Percentiles rank a stretch among this genome's conserved stretches.
phyloP scores from a whole-genome alignment of 2,113 vertebrate species.

The Pao palembangensis region DNA sequence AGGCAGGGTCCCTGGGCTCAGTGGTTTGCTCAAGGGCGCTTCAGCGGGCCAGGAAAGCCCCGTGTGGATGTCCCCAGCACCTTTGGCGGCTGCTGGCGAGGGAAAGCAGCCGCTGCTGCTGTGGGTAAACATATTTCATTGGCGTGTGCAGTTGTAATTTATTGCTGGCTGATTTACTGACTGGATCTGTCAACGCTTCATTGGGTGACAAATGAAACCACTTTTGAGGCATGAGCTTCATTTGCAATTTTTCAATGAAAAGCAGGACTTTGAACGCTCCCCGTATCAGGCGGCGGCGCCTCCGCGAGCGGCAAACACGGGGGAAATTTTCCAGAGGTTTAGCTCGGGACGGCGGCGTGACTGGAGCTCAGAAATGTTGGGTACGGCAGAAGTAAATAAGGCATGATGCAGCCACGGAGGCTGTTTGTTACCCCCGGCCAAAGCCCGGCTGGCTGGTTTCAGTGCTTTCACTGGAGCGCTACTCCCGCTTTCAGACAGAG shows the following conservation, averaged over 20 bases:
- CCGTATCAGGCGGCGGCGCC: slow-evolving; percentile 22
- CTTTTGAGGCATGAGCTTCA: slow-evolving; percentile 56
- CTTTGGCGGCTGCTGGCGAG: slow-evolving; percentile 30
- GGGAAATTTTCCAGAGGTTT: slow-evolving; percentile 23
- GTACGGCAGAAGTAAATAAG: neutral
- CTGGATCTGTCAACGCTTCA: slow-evolving; percentile 50
- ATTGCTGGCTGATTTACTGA: slow-evolving; percentile 61
- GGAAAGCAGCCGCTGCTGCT: slow-evolving; percentile 43
- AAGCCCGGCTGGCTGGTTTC: neutral
- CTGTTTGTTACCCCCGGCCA: neutral
- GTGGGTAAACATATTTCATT: slow-evolving; percentile 57
- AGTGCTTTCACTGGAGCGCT: neutral
- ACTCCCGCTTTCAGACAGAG: too few species aligned
- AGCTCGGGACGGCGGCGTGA: neutral
- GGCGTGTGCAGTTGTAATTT: slow-evolving; percentile 66
- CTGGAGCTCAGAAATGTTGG: neutral
- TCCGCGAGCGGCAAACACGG: slow-evolving; percentile 10
- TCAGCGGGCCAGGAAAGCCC: too few species aligned
- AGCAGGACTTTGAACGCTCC: slow-evolving; percentile 42
- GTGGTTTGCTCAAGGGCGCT: too few species aligned
- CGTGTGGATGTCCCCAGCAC: too few species aligned
- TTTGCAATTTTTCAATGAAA: slow-evolving; percentile 61
- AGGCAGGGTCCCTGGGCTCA: too few species aligned
- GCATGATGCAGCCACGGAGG: neutral
- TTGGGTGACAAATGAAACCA: slow-evolving; percentile 63